Evolutionary conservation across 2,888 invertebrate species (phyloP).

Genomic region (Cephalotes varians): DNA sequence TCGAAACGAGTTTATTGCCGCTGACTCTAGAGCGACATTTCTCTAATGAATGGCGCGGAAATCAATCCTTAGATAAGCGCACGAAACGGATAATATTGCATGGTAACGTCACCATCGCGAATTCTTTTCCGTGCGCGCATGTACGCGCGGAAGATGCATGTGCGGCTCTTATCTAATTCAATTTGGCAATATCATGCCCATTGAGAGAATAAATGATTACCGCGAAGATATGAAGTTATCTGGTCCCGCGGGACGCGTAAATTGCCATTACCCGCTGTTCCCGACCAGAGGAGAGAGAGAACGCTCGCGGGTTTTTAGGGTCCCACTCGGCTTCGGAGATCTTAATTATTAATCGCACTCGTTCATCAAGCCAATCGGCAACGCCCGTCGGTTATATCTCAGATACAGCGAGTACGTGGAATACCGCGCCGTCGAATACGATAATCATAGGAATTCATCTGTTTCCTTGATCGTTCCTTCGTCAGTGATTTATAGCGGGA

Average conservation of each 20-base stretch:
- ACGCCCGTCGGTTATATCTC: constrained; percentile 61
- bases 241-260: constrained; percentile 85
- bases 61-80: constrained; percentile 9
- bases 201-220: constrained; percentile 85
- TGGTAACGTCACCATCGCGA: constrained; percentile 7
- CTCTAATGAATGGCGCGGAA: neutral
- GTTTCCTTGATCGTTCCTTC: constrained; percentile 30
- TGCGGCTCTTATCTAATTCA: constrained; percentile 84
- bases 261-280: constrained; percentile 83
- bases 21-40: neutral
- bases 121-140: constrained; percentile 69
- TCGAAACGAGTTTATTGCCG: neutral
- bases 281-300: constrained; percentile 63
- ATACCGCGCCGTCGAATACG: constrained; percentile 49
- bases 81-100: constrained; percentile 35
- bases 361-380: constrained; percentile 73
- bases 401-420: constrained; percentile 45
- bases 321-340: constrained; percentile 62
- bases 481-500: constrained; percentile 38
- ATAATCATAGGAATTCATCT: constrained; percentile 45
- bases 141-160: constrained; percentile 77
- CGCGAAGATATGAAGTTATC: constrained; percentile 85
- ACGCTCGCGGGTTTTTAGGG: constrained; percentile 74
- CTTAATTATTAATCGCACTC: constrained; percentile 83
- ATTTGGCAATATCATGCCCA: constrained; percentile 84